phyloP scores from a whole-genome alignment of 2,113 vertebrate species.

The Todiramphus saurophagus region DNA sequence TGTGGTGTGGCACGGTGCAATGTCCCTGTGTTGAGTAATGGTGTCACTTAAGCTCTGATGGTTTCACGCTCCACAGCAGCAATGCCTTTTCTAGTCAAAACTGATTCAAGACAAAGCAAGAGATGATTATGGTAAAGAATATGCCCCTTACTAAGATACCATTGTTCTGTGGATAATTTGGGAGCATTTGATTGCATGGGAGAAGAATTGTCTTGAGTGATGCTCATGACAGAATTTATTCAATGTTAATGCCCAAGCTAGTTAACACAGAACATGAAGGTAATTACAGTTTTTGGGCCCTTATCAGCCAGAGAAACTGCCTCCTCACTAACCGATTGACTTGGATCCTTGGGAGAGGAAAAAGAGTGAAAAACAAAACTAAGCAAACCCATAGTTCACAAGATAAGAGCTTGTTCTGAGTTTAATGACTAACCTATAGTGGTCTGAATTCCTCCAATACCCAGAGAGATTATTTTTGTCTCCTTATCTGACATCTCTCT shows the following conservation, averaged over 20 bases:
- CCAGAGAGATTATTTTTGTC: neutral
- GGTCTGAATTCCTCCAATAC: neutral
- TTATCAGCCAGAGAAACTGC: neutral
- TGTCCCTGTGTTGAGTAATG: accelerated
- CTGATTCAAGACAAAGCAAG: neutral
- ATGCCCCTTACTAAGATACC: neutral
- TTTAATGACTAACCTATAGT: neutral
- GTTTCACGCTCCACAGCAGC: neutral
- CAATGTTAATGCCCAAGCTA: neutral
- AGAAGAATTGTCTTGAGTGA: accelerated
- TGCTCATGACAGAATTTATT: neutral
- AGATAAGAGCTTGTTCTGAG: neutral
- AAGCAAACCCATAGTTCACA: neutral
- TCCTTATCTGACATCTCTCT: neutral
- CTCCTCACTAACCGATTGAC: neutral
- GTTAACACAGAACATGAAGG: neutral
- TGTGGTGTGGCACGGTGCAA: neutral
- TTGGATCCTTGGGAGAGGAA: neutral
- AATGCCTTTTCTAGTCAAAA: neutral
- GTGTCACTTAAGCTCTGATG: neutral
- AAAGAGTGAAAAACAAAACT: neutral
- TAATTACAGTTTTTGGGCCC: neutral
- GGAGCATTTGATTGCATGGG: neutral
- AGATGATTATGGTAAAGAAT: neutral
- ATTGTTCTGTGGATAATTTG: neutral